These are phyloP conservation scores for Empis stercorea DNA, from an alignment of 2,888 invertebrate species.

Conservation along the genomic window DNA sequence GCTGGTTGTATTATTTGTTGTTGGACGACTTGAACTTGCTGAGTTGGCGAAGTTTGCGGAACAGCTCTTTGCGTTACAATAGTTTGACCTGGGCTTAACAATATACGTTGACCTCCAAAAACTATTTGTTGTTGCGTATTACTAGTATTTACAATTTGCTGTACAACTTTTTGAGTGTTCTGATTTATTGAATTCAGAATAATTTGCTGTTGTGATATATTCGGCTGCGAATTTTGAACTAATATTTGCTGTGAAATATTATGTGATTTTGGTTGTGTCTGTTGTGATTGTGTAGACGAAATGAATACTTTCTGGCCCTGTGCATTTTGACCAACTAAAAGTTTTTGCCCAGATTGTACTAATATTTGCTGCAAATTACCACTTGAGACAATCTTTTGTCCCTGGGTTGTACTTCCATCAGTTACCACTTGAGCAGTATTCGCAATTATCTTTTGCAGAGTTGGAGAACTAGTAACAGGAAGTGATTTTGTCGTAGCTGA, in stretches of 20 bases:
- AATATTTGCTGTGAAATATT: conserved; percentile 9
- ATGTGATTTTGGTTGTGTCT: conserved; percentile 5
- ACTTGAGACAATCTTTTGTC: conserved; percentile 13
- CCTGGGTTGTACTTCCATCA: conserved; percentile 4
- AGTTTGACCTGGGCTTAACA: conserved; percentile 34
- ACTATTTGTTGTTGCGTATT: conserved; percentile 35
- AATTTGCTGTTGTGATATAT: conserved; percentile 17
- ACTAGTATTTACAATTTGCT: conserved; percentile 35
- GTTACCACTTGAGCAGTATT: conserved; percentile 13
- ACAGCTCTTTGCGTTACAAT: conserved; percentile 33
- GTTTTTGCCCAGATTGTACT: conserved; percentile 29
- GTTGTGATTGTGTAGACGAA: conserved; percentile 19
- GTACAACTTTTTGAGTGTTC: conserved; percentile 30
- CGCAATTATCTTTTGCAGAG: conserved; percentile 21
- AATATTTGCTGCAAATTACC: conserved; percentile 31
- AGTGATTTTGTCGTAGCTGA: conserved; percentile 10
- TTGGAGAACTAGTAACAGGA: conserved; percentile 16
- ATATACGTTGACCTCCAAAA: conserved; percentile 34
- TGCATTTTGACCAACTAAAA: conserved; percentile 30
- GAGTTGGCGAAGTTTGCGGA: conserved; percentile 24
- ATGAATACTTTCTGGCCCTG: conserved; percentile 36
- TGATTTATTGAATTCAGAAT: conserved; percentile 16
- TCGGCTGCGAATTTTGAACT: conserved; percentile 4
- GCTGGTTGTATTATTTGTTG: conserved; percentile 22
- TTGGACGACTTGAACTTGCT: conserved; percentile 22